Conservation (phyloP, 2,888 invertebrate species). For the Helicoverpa assulta region DNA sequence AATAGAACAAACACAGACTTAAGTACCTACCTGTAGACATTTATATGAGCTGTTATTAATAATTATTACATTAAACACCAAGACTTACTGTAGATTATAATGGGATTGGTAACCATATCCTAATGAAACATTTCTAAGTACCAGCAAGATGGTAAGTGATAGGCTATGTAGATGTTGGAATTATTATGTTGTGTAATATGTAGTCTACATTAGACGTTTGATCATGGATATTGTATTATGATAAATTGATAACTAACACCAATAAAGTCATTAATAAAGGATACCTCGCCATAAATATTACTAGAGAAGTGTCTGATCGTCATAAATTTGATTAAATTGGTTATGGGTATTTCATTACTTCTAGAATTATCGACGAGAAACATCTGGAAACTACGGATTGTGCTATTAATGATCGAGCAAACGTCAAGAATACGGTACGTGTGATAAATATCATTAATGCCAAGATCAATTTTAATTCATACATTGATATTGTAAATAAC, state of each 20-base stretch:
- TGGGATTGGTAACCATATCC: not conserved
- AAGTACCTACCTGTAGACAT: not conserved
- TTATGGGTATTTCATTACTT: not conserved
- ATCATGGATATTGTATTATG: not conserved
- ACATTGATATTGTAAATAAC: too few species aligned
- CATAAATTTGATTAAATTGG: not conserved
- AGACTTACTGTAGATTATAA: conserved; percentile 1
- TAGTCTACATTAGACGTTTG: not conserved
- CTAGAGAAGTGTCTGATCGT: not conserved
- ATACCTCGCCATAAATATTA: not conserved
- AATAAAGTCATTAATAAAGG: not conserved
- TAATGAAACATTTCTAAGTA: not conserved
- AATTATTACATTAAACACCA: not conserved
- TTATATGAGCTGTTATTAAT: not conserved
- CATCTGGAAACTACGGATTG: not conserved
- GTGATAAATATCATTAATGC: too few species aligned
- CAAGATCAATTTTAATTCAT: too few species aligned
- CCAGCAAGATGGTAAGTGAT: not conserved
- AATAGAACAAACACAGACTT: conserved; percentile 19
- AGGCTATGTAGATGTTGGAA: not conserved
- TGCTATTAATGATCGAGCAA: not conserved
- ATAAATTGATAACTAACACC: not conserved
- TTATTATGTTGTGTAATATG: not conserved
- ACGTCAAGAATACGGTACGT: not conserved
- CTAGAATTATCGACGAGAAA: not conserved